Percentiles rank a stretch among this genome's conserved stretches.
phyloP scores from a whole-genome alignment of 2,113 vertebrate species.

The Varanus salvator region DNA sequence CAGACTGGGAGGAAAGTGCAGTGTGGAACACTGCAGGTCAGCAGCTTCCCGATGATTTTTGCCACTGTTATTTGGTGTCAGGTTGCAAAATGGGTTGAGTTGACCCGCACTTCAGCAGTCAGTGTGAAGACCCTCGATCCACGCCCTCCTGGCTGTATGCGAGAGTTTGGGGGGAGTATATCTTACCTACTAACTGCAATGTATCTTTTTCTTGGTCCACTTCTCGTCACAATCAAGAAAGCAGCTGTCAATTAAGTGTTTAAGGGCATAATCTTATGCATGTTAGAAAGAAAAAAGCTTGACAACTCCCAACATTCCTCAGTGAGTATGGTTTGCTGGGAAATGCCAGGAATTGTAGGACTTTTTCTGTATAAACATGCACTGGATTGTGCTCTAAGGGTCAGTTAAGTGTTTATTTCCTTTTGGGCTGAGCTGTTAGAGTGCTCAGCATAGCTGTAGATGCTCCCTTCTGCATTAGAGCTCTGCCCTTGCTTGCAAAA shows the following conservation, averaged over 20 bases:
- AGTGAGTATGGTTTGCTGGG: no score
- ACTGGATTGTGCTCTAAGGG: no score
- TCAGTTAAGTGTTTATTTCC: conserved; percentile 24
- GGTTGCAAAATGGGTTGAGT: not conserved
- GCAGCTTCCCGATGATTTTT: not conserved
- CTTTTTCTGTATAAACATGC: no score
- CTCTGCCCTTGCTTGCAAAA: not conserved
- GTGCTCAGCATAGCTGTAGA: not conserved
- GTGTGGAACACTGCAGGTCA: not conserved
- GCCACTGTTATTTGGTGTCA: not conserved
- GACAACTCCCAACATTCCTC: not conserved
- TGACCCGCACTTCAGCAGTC: not conserved
- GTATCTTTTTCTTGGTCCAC: not conserved
- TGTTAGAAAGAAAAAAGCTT: no score
- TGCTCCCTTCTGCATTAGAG: not conserved
- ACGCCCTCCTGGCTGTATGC: not conserved
- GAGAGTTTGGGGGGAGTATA: not conserved
- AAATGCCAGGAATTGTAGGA: no score
- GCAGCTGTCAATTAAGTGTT: conserved; percentile 18
- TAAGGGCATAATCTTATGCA: not conserved
- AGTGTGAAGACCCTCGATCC: conserved; percentile 4
- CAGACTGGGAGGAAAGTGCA: not conserved
- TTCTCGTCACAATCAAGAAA: not conserved
- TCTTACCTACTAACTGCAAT: not conserved
- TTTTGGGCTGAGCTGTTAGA: conserved; percentile 18